Evolutionary conservation across 2,797 vertebrate genomes (phyloP), one percentile per base, ranked within the genome.

Genomic region (Echiichthys vipera): DNA sequence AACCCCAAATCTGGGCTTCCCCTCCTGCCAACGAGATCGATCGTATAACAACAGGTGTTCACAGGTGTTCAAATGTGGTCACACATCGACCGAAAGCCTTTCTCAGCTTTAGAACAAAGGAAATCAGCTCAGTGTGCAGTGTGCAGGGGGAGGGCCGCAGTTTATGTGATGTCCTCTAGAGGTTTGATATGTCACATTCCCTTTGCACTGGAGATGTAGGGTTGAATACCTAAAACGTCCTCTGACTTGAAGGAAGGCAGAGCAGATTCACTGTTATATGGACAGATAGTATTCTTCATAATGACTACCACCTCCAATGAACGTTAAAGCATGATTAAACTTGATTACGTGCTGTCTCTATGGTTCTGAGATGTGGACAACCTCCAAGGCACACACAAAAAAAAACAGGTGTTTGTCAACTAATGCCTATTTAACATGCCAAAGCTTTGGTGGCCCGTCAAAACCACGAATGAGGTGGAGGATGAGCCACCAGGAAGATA

Each of bases 21-120:
- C 75, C 85, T 86, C 88, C 85, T 63, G 86, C 80, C 71, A 86
- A 72, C 7, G 5, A 50, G 73, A 92, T 92, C 78, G 88, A 92
- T 91, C 71, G 25, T 69, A 24, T 83, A 88, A 89, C 88, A 88
- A 90, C 89, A 90, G 88, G 88, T 85, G 76, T 83, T 86, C 66
- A 65, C 87, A 87, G 83, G 87, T 90, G 88, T 87, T 86, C 84
- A 79, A 71, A 84, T 84, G 83, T 83, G 84, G 76, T 70, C 81
- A 74, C n/a, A 47, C 87, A 87, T 85, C 13, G 74, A 85, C 77
- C 58, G 70, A 88, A 80, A 81, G 81, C 77, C 83, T 83, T 77
- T 77, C 71, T 76, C 65, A 78, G 83, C 80, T 81, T 77, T 37
- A 83, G 78, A 91, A 89, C 88, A 92, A 91, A 88, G 84, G 62